phyloP scores from a whole-genome alignment of 2,797 vertebrate genomes.

The Poecilia picta region DNA sequence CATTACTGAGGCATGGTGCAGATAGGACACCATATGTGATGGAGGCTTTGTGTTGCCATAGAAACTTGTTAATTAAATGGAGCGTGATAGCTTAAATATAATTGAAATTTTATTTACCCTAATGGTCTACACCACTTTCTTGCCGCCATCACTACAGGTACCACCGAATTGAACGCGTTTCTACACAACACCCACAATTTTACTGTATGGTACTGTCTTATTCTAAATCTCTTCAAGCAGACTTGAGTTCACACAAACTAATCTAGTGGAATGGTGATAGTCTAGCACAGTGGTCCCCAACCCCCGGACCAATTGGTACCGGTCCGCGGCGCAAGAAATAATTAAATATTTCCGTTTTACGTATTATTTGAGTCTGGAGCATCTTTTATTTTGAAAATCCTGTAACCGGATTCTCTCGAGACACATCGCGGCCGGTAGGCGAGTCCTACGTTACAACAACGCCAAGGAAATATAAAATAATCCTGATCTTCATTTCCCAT shows the following conservation, averaged over 20 bases:
- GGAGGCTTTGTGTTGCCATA: neutral
- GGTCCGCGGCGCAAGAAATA: too few relatives aligned
- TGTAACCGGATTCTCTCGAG: too few relatives aligned
- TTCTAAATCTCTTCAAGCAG: neutral
- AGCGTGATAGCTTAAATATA: neutral
- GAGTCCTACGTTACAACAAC: too few relatives aligned
- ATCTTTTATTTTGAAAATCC: too few relatives aligned
- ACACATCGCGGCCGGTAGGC: too few relatives aligned
- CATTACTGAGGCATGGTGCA: neutral
- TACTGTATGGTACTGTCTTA: neutral
- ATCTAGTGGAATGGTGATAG: conserved; percentile 11
- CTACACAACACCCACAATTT: neutral
- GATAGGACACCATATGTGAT: neutral
- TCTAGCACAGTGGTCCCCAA: too few relatives aligned
- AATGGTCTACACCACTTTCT: neutral
- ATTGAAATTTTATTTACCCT: neutral
- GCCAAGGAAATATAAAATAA: neutral
- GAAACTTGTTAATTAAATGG: neutral
- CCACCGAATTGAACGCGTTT: neutral
- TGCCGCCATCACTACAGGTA: neutral
- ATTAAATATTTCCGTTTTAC: too few relatives aligned
- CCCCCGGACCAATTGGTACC: too few relatives aligned
- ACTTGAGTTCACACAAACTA: conserved; percentile 6
- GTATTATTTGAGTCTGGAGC: too few relatives aligned
- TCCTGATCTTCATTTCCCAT: neutral